phyloP scores from a whole-genome alignment of 64 coral and sea anemone genomes.

The Acropora yongei region DNA sequence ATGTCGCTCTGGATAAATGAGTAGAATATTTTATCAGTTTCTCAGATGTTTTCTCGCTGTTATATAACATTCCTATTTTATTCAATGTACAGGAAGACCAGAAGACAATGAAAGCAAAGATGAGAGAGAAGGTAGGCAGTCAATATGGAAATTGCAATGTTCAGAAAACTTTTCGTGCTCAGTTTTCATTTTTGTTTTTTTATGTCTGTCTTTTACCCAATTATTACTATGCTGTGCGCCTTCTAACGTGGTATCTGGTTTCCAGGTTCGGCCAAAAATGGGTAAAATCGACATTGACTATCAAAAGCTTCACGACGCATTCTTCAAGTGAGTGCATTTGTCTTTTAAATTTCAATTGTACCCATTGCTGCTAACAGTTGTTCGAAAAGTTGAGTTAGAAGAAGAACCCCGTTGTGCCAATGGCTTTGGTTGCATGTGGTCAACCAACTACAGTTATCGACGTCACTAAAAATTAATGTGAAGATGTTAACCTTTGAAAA shows the following conservation, averaged over 20 bases:
- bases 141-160: neutral
- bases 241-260: neutral
- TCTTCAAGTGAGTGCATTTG: slow-evolving; percentile 92
- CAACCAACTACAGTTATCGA: no score
- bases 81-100: slow-evolving; percentile 75
- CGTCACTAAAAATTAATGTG: no score
- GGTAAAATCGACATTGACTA: slow-evolving; percentile 99
- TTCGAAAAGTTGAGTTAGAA: no score
- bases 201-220: neutral
- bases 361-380: no score
- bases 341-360: neutral
- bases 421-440: no score
- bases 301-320: slow-evolving; percentile 98
- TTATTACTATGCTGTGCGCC: neutral
- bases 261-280: slow-evolving; percentile 96
- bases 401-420: no score
- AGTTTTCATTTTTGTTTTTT: neutral
- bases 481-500: neutral
- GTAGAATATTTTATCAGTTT: no score
- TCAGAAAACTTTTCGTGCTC: neutral
- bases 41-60: no score
- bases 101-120: slow-evolving; percentile 97
- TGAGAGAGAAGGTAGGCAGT: slow-evolving; percentile 91
- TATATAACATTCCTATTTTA: neutral
- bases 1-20: no score